These are phyloP conservation scores for Nemotelus pantherinus DNA, from an alignment of 2,888 invertebrate species.

Conservation along the genomic window DNA sequence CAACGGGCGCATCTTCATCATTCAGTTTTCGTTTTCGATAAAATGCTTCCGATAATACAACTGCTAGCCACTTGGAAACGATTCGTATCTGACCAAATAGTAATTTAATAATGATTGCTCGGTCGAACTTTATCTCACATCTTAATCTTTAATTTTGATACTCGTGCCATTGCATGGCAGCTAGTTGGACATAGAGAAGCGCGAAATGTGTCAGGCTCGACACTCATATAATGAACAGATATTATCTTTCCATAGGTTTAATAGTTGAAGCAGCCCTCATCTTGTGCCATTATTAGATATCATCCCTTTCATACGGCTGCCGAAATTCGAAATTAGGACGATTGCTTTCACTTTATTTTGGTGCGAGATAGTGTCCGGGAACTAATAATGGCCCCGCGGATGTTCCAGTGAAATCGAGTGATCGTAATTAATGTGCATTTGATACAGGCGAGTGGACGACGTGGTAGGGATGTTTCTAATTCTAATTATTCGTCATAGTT, in stretches of 20 bases:
- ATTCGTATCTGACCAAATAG: not conserved
- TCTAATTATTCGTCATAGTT: not conserved
- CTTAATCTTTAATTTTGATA: not conserved
- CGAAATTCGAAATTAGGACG: slow-evolving; percentile 30
- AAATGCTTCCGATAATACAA: not conserved
- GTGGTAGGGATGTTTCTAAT: not conserved
- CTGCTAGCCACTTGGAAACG: not conserved
- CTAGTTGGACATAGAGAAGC: too few species aligned
- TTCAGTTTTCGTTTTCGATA: not conserved
- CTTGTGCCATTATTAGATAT: slow-evolving; percentile 1
- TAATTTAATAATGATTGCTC: slow-evolving; percentile 18
- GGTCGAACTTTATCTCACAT: not conserved
- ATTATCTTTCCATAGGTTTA: too few species aligned
- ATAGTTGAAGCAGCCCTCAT: not conserved
- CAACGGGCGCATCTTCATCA: not conserved
- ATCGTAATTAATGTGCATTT: not conserved
- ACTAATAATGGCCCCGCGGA: not conserved
- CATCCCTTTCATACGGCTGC: slow-evolving; percentile 2
- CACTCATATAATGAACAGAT: too few species aligned
- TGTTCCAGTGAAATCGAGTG: not conserved
- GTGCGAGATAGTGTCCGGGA: not conserved
- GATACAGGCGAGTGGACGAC: too few species aligned
- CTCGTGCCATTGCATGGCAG: not conserved
- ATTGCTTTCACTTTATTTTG: slow-evolving; percentile 32
- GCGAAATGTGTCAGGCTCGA: too few species aligned